These are phyloP conservation scores for Plectropomus leopardus DNA, from an alignment of 2,113 vertebrate species.

Conservation along the genomic window DNA sequence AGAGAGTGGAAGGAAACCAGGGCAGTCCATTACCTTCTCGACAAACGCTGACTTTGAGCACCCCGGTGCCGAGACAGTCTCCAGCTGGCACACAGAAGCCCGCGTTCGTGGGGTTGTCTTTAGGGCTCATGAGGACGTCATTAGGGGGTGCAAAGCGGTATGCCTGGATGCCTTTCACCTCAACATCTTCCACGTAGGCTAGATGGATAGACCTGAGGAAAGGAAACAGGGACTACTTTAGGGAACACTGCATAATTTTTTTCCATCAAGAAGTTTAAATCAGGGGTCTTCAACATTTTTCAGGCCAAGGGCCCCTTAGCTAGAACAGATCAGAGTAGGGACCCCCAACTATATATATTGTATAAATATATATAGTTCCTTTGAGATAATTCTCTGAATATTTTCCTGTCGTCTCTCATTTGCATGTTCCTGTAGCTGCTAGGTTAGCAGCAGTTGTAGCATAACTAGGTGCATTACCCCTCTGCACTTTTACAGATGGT, in stretches of 20 bases:
- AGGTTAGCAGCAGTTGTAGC: too few species aligned
- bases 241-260: not conserved
- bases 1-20: not conserved
- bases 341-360: too few species aligned
- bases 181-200: conserved; percentile 88
- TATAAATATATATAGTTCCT: too few species aligned
- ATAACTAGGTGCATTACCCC: too few species aligned
- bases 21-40: conserved; percentile 86
- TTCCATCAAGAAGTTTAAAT: too few species aligned
- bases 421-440: too few species aligned
- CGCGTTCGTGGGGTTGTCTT: conserved; percentile 89
- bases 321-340: too few species aligned
- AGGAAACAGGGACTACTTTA: not conserved
- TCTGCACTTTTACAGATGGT: too few species aligned
- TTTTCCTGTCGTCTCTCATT: too few species aligned
- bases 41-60: conserved; percentile 95
- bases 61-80: conserved; percentile 92
- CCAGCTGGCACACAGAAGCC: conserved; percentile 95
- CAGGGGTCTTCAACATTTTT: too few species aligned
- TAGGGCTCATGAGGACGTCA: conserved; percentile 89
- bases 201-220: conserved; percentile 91
- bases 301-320: too few species aligned
- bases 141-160: conserved; percentile 90
- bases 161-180: conserved; percentile 90
- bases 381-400: too few species aligned